phyloP scores from a whole-genome alignment of 2,113 vertebrate species.

The Salvator merianae region DNA sequence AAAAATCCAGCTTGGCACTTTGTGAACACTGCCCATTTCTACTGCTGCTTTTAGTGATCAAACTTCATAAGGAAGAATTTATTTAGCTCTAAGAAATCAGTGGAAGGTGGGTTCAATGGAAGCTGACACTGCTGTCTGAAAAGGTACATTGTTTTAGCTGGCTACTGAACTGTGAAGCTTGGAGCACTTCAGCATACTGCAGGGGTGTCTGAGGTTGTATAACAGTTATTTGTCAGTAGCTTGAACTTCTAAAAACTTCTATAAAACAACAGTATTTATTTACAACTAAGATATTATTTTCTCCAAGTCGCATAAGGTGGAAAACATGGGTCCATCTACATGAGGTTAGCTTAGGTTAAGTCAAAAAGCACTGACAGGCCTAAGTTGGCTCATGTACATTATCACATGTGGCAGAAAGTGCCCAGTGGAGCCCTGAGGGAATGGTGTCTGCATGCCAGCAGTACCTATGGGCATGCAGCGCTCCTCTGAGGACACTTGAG shows the following conservation, averaged over 20 bases:
- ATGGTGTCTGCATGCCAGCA: no score
- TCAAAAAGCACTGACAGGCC: no score
- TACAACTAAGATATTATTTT: no score
- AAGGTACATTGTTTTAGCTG: slow-evolving; percentile 30
- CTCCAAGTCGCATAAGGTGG: no score
- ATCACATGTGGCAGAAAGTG: no score
- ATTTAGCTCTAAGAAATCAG: slow-evolving; percentile 29
- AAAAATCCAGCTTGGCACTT: not conserved
- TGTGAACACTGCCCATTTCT: slow-evolving; percentile 6
- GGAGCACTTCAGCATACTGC: not conserved
- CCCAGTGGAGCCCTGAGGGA: no score
- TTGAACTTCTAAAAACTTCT: slow-evolving; percentile 1
- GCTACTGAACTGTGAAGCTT: slow-evolving; percentile 1
- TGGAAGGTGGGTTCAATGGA: slow-evolving; percentile 39
- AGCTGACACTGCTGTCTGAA: not conserved
- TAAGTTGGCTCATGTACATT: no score
- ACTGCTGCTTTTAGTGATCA: slow-evolving; percentile 20
- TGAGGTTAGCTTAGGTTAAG: no score
- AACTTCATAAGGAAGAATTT: slow-evolving; percentile 23
- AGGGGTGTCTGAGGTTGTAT: slow-evolving; percentile 31
- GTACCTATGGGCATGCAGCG: no score
- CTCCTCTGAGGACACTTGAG: no score
- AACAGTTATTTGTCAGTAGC: not conserved
- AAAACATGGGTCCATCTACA: no score
- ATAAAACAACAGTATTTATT: no score